Evolutionary conservation across 2,113 vertebrate genomes (phyloP), one percentile per base, ranked within the genome.

Genomic region (Phaethon lepturus): DNA sequence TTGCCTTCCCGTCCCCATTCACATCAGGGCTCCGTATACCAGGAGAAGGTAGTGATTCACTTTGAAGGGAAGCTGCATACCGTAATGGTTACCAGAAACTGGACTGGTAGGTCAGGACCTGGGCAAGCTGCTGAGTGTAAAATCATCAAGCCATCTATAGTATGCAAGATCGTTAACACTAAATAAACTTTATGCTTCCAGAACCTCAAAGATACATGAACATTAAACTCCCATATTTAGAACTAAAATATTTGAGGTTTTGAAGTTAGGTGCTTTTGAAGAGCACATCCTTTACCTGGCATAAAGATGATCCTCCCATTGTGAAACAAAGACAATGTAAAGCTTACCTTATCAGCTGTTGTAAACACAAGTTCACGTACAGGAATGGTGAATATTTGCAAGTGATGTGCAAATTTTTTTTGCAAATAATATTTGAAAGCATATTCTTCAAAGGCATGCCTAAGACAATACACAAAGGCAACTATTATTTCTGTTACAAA

Each of bases 161-260:
- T 18, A 35, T 13, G 17, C 20, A 59, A 74, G 47, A 50, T 75
- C 24, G 64, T 29, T 55, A 67, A 82, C 1, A 1, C 13, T 40
- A 33, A 68, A 64, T 52, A 72, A 90, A 59, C 15, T 52, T 18
- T 11, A 7, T 62, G 14, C 11, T 80, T 79, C 16, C 63, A 69
- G 55, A 75, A 62, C 20, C 20, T 86, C 52, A 58, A 68, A 90
- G 49, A 49, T 25, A 64, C 2, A 50, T 35, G 47, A 78, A 59
- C 17, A 68, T 20, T 44, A 64, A 0, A 7, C 4, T 56, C 4
- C 10, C 1, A 1, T 35, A 55, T 31, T 68, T 71, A 59, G 14
- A 45, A 71, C 6, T 53, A 56, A 60, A 67, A 55, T 75, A 52
- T 52, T 53, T 38, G 20, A 86, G 3, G 4, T 8, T 76, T 53